Percentiles rank a stretch among this genome's conserved stretches.
phyloP scores from a whole-genome alignment of 2,113 vertebrate genomes.

The Ia io region DNA sequence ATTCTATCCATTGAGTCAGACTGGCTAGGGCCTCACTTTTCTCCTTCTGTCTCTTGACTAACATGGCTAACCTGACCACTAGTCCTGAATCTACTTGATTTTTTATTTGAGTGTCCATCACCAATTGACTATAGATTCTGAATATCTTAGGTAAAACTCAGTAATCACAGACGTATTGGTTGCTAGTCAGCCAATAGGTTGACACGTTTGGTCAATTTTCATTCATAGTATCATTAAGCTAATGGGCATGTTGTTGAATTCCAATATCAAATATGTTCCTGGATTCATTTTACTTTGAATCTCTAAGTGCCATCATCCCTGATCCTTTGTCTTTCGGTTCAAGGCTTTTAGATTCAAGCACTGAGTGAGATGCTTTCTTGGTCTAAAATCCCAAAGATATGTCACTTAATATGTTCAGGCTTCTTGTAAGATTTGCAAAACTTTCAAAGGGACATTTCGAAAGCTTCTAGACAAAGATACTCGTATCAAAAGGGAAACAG shows the following conservation, averaged over 20 bases:
- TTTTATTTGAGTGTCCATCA: not conserved
- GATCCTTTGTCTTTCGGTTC: not conserved
- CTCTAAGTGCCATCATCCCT: not conserved
- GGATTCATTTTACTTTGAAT: not conserved
- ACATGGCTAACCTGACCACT: not conserved
- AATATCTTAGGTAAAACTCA: not conserved
- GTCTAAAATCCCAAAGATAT: conserved; percentile 26
- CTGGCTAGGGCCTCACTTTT: not conserved
- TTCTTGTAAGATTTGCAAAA: conserved; percentile 11
- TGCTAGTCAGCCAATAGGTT: not conserved
- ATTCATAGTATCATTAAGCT: not conserved
- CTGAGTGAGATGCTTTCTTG: not conserved
- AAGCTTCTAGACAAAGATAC: conserved; percentile 65
- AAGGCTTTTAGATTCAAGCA: not conserved
- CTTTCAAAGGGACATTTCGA: conserved; percentile 34
- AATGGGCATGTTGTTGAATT: not conserved
- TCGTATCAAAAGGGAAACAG: conserved; percentile 56
- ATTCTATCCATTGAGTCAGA: too few relatives aligned
- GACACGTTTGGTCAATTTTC: not conserved
- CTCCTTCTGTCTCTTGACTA: not conserved
- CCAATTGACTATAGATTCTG: not conserved
- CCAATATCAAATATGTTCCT: not conserved
- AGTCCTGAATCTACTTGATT: not conserved
- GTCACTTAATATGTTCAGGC: not conserved
- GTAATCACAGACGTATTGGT: not conserved